Evolutionary conservation across 2,797 vertebrate species (phyloP).

Genomic region (Crenuchus spilurus): DNA sequence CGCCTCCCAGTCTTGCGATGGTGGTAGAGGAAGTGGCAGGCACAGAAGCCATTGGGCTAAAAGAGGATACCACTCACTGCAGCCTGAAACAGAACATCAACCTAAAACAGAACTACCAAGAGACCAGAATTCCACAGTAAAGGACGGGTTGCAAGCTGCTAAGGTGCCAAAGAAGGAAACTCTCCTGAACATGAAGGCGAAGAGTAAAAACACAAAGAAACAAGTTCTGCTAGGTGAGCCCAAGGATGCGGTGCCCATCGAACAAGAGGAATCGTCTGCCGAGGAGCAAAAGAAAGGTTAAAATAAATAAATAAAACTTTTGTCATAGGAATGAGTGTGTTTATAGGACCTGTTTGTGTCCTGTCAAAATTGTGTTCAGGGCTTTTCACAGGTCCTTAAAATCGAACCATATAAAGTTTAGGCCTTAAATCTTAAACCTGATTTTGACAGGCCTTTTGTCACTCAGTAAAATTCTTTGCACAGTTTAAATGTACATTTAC

Average conservation of each 20-base stretch:
- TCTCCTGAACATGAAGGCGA: not conserved
- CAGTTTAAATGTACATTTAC: no score
- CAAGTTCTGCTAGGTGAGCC: not conserved
- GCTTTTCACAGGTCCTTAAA: no score
- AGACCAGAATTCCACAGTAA: not conserved
- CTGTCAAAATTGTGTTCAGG: no score
- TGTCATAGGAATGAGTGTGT: no score
- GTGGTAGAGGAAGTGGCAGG: not conserved
- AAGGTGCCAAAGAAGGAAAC: not conserved
- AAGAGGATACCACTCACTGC: not conserved
- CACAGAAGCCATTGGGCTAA: not conserved
- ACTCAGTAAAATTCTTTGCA: no score
- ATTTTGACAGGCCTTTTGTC: no score
- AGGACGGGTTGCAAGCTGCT: not conserved
- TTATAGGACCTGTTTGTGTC: no score
- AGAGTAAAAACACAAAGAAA: not conserved
- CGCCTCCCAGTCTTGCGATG: not conserved
- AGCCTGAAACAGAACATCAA: not conserved
- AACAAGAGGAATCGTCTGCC: not conserved
- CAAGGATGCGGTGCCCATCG: not conserved
- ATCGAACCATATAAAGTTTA: no score
- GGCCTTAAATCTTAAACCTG: no score
- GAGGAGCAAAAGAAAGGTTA: constrained; percentile 16
- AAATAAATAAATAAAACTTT: no score
- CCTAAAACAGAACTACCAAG: not conserved